Percentiles rank a stretch among this genome's conserved stretches.
Evolutionary conservation across 2,797 vertebrate species (phyloP).

Genomic region (Argyrosomus regius): DNA sequence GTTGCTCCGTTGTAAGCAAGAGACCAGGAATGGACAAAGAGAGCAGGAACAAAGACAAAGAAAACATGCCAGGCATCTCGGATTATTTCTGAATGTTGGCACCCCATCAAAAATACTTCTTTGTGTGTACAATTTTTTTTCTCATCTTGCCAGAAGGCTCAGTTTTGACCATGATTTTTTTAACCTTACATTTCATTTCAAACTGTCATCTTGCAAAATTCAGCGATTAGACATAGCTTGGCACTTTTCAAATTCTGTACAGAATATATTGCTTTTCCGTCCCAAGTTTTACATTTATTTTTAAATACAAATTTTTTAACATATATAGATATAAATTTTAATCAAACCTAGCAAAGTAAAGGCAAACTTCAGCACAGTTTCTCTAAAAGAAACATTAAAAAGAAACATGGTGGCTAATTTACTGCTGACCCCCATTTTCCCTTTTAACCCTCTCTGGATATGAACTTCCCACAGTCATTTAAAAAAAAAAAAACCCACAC

Average conservation of each 20-base stretch:
- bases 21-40: constrained; percentile 20
- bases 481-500: not conserved
- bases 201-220: constrained; percentile 63
- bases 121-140: constrained; percentile 1
- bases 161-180: constrained; percentile 46
- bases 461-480: not conserved
- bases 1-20: constrained; percentile 29
- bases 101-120: constrained; percentile 30
- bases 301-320: not conserved
- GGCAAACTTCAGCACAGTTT: constrained; percentile 24
- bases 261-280: constrained; percentile 54
- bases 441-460: constrained; percentile 28
- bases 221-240: constrained; percentile 67
- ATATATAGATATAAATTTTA: constrained; percentile 23
- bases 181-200: constrained; percentile 56
- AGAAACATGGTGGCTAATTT: constrained; percentile 20
- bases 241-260: constrained; percentile 35
- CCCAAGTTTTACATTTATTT: constrained; percentile 30
- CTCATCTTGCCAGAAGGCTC: constrained; percentile 27
- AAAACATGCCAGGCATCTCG: constrained; percentile 40
- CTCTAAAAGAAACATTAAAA: constrained; percentile 35
- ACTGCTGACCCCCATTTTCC: constrained; percentile 31
- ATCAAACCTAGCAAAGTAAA: constrained; percentile 29
- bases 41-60: constrained; percentile 32
- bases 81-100: constrained; percentile 39